These are phyloP conservation scores for Takifugu bimaculatus DNA, from an alignment of 2,113 vertebrate species.

Conservation along the genomic window DNA sequence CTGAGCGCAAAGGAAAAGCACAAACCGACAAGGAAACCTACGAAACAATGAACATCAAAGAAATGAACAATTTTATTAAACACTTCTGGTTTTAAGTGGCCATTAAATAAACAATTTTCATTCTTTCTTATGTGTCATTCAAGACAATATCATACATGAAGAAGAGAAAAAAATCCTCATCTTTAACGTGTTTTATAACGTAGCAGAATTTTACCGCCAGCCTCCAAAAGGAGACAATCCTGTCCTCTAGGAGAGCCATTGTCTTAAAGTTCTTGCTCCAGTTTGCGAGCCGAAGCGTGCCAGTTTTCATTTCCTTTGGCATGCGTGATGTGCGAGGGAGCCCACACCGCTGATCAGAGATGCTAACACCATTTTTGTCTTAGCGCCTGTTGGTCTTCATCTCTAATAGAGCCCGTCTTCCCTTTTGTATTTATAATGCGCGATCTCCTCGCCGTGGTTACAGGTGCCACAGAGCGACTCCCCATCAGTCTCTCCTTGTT, in stretches of 20 bases:
- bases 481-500: constrained; percentile 55
- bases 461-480: constrained; percentile 66
- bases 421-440: constrained; percentile 72
- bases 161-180: not conserved
- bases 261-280: constrained; percentile 35
- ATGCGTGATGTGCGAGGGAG: constrained; percentile 63
- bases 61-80: no score
- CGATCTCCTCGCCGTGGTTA: constrained; percentile 68
- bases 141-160: no score
- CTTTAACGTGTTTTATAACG: not conserved
- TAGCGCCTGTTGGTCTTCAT: constrained; percentile 67
- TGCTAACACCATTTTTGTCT: constrained; percentile 70
- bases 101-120: no score
- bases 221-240: not conserved
- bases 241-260: constrained; percentile 16
- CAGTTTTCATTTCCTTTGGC: constrained; percentile 73
- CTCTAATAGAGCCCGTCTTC: constrained; percentile 71
- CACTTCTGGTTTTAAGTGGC: no score
- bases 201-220: no score
- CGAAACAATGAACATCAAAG: no score
- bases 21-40: not conserved
- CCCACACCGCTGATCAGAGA: constrained; percentile 50
- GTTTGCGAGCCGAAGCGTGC: constrained; percentile 57
- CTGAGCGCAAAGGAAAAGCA: constrained; percentile 24
- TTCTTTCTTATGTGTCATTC: no score